Evolutionary conservation across 1,140 invertebrate genomes (phyloP).

Genomic region (Lordiphosa stackelbergi): DNA sequence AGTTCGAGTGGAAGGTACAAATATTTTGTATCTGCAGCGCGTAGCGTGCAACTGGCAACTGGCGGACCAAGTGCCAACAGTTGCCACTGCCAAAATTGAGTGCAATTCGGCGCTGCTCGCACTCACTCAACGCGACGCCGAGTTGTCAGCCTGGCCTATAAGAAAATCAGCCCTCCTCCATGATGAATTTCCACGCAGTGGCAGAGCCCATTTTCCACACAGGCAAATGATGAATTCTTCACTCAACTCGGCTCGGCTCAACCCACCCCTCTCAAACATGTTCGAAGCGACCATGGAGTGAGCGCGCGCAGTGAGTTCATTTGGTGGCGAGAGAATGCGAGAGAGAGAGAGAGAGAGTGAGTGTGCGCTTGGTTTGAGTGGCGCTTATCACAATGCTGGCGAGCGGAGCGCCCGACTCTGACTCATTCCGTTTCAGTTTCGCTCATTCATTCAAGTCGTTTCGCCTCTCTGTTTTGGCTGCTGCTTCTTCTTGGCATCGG

Average conservation of each 20-base stretch:
- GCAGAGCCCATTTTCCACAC: constrained; percentile 46
- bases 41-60: constrained; percentile 31
- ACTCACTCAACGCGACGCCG: constrained; percentile 7
- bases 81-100: constrained; percentile 23
- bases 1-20: not conserved
- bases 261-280: constrained; percentile 37
- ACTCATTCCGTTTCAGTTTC: constrained; percentile 47
- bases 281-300: constrained; percentile 18
- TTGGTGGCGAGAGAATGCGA: not conserved
- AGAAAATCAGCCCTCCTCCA: constrained; percentile 74
- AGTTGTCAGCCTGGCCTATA: constrained; percentile 51
- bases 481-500: constrained; percentile 42
- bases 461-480: constrained; percentile 62
- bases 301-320: constrained; percentile 13
- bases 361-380: constrained; percentile 15
- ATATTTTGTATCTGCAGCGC: constrained; percentile 31
- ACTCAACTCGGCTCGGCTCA: constrained; percentile 8
- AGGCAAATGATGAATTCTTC: constrained; percentile 56
- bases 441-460: constrained; percentile 45
- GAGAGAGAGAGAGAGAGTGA: constrained; percentile 9
- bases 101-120: constrained; percentile 7
- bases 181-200: constrained; percentile 66
- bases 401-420: constrained; percentile 8
- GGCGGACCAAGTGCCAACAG: constrained; percentile 3
- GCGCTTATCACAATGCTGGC: constrained; percentile 28